Evolutionary conservation across 1,140 invertebrate genomes (phyloP), one percentile per base, ranked within the genome.

Genomic region (Trichomalopsis sarcophagae): DNA sequence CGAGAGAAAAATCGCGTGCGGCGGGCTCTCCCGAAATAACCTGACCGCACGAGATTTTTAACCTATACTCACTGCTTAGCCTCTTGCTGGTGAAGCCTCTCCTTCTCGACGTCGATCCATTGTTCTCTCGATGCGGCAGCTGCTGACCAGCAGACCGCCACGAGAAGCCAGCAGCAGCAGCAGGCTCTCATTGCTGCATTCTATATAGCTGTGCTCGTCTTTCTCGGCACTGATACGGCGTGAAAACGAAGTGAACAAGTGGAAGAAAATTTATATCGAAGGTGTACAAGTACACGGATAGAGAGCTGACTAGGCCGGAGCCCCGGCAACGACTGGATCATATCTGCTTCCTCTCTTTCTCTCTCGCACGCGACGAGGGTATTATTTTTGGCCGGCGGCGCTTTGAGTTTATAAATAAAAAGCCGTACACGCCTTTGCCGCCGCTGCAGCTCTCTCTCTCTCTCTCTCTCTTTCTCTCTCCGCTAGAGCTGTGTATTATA

Each of bases 391-490:
- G 84, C 74, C 80, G 44, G 0, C 74, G 79, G 73, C 80, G 84
- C 80, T 82, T 68, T 33, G 62, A 69, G 75, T 82, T 86, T 86
- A 86, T 86, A 86, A 86, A 86, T 86, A 86, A 81, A 85, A 80
- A 85, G 77, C 30, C 74, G 82, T 55, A n/a, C 33, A 2, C 50
- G 14, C 73, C 79, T 10, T 21, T n/a, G 13, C 2, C 14, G 13
- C 78, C n/a, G 27, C 76, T 13, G 33, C 78, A 36, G 30, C 17
- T 7, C 21, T 21, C 55, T 27, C 27, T 27, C 27, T 27, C 27
- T 27, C 27, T 27, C 27, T 27, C 27, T 27, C n/a, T n/a, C n/a
- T n/a, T n/a, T n/a, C n/a, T n/a, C n/a, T n/a, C n/a, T 27, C 27
- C 27, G 27, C 1, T 0, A 21, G 21, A 55, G 50, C 50, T 55